Evolutionary conservation across 2,797 vertebrate species (phyloP), one percentile per base, ranked within the genome.

Genomic region (Ciconia nigra): DNA sequence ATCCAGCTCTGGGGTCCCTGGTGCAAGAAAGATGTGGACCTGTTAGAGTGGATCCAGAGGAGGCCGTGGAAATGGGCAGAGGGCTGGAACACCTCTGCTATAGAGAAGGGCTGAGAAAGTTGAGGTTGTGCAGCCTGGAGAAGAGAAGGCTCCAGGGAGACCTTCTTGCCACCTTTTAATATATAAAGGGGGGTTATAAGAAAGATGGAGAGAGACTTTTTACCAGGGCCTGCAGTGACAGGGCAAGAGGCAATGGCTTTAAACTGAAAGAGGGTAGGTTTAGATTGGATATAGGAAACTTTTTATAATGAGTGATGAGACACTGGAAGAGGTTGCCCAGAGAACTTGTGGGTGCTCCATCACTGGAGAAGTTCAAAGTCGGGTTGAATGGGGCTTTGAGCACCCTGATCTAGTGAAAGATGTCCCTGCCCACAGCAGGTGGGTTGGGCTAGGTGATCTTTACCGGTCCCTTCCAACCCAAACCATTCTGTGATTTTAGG

Each of bases 321-420:
- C 24, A 24, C 31, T 93, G 74, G 47, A 22, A 12, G 10, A 29
- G 29, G 15, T 2, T 10, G 0, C 0, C 5, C 28, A 22, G 79
- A 49, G 74, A 0, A 39, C 7, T 10, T 95, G 39, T 59, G 59
- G 18, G 2, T 81, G 59, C n/a, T 14, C 15, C 59, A 18, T 26
- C 10, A 1, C 1, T 72, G 49, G 14, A 1, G 55, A 22, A 41
- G 59, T 37, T 13, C 25, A 18, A 41, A 19, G 55, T 3, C 11
- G 9, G 46, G 7, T 0, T 88, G 55, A 22, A 74, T 0, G 0
- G 24, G 37, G 6, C 46, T 55, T 47, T 18, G 66, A n/a, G 46
- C 26, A 33, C 0, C 26, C 24, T 89, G 51, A 9, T 6, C 0
- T 6, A 8, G 67, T 80, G 22, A 28, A 6, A 74, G 31, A 4